These are phyloP conservation scores for Pogonognathellus flavescens DNA, from an alignment of 1,140 invertebrate species.

Conservation along the genomic window DNA sequence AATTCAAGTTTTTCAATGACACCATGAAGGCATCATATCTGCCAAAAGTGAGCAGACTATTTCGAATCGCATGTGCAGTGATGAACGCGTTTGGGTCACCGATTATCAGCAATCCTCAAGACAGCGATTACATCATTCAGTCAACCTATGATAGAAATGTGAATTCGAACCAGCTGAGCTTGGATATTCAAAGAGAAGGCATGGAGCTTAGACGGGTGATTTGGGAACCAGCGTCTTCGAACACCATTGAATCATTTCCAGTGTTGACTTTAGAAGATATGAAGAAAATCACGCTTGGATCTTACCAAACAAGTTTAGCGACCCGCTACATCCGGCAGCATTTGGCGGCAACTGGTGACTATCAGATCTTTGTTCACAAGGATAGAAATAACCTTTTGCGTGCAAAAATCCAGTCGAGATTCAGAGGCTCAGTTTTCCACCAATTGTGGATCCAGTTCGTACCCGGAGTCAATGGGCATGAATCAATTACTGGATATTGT, in stretches of 20 bases:
- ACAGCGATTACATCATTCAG: neutral
- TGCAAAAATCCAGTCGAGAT: constrained; percentile 4
- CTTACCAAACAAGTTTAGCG: neutral
- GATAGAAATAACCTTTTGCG: neutral
- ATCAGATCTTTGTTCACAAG: neutral
- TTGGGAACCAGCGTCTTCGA: neutral
- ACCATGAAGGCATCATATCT: neutral
- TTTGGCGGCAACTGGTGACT: neutral
- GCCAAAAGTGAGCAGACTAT: neutral
- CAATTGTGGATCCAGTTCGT: neutral
- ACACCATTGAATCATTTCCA: neutral
- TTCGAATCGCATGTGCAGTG: constrained; percentile 24
- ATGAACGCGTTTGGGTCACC: constrained; percentile 1
- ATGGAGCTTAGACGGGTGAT: neutral
- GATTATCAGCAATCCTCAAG: neutral
- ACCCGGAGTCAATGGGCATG: neutral
- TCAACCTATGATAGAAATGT: neutral
- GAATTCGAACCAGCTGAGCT: neutral
- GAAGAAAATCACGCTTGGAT: neutral
- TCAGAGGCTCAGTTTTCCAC: neutral
- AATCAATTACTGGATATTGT: neutral
- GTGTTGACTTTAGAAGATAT: constrained; percentile 1
- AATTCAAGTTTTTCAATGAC: constrained; percentile 38
- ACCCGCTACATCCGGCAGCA: neutral
- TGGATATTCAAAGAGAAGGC: neutral